These are phyloP conservation scores for Tretioscincus oriximinensis DNA, from an alignment of 2,113 vertebrate genomes.

Conservation along the genomic window DNA sequence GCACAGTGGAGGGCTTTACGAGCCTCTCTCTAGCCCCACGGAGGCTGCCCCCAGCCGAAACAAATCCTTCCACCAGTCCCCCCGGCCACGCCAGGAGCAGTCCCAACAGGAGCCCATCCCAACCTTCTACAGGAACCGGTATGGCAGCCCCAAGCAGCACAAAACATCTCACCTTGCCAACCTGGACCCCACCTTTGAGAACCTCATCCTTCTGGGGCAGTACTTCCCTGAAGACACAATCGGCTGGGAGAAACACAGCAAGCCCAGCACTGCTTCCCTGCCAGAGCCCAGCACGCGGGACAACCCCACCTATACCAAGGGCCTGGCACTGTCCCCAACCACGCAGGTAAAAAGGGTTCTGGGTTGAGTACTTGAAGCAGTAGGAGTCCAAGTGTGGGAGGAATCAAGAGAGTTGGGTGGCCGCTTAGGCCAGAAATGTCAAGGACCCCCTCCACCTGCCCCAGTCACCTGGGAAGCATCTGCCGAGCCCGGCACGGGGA, in stretches of 20 bases:
- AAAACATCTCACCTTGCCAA: slow-evolving; percentile 3
- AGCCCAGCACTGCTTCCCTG: background rate
- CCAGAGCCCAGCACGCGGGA: accelerated
- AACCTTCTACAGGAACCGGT: slow-evolving; percentile 48
- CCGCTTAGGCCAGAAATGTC: background rate
- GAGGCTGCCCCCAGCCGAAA: background rate
- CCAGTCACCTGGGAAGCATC: too few relatives aligned
- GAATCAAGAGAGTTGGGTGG: background rate
- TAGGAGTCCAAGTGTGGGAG: background rate
- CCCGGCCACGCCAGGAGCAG: background rate
- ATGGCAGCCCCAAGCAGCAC: slow-evolving; percentile 16
- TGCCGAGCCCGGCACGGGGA: background rate
- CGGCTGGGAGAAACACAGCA: slow-evolving; percentile 12
- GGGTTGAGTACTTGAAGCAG: too few relatives aligned
- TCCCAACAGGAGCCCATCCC: slow-evolving; percentile 48
- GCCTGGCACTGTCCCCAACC: background rate
- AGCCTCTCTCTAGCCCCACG: background rate
- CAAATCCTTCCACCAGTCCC: background rate
- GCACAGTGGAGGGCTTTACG: background rate
- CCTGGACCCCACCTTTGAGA: slow-evolving; percentile 24
- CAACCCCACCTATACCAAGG: background rate
- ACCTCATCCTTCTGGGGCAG: slow-evolving; percentile 48
- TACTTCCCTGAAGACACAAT: background rate
- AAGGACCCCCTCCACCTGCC: background rate
- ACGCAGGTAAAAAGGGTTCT: slow-evolving; percentile 27